Percentiles rank a stretch among this genome's conserved stretches.
Conservation (phyloP, 2,888 invertebrate species). For the Drosophila macrothrix region DNA sequence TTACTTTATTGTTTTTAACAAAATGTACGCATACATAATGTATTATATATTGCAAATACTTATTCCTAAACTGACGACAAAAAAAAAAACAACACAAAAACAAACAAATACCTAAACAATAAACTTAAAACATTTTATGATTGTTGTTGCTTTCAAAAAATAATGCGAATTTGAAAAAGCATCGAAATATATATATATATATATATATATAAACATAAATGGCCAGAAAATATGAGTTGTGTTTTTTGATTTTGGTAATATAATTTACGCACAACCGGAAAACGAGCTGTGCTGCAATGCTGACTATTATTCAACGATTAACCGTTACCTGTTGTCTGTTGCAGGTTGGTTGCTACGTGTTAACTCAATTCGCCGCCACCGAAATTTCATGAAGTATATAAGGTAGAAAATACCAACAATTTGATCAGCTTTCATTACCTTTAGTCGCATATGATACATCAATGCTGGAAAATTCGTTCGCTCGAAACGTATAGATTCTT, state of each 20-base stretch:
- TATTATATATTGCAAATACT: conserved; percentile 63
- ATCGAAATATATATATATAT: conserved; percentile 58
- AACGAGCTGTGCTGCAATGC: neutral
- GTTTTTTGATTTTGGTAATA: neutral
- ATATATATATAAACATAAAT: conserved; percentile 45
- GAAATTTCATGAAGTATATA: neutral
- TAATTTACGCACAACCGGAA: neutral
- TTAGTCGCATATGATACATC: conserved; percentile 16
- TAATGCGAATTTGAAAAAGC: conserved; percentile 58
- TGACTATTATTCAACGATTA: conserved; percentile 8
- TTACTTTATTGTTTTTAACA: conserved; percentile 71
- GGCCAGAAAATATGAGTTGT: conserved; percentile 39
- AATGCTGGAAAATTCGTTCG: conserved; percentile 34
- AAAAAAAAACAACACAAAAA: conserved; percentile 22
- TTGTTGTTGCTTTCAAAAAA: conserved; percentile 73
- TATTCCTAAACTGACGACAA: conserved; percentile 54
- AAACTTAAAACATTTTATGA: conserved; percentile 65
- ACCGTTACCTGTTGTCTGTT: neutral
- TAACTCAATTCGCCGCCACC: neutral
- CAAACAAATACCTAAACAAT: conserved; percentile 57
- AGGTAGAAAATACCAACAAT: neutral
- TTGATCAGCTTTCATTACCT: neutral
- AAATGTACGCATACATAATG: conserved; percentile 58
- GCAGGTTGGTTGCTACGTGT: neutral
- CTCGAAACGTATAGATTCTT: conserved; percentile 39